phyloP scores from a whole-genome alignment of 2,113 vertebrate genomes.

The Nicator chloris region DNA sequence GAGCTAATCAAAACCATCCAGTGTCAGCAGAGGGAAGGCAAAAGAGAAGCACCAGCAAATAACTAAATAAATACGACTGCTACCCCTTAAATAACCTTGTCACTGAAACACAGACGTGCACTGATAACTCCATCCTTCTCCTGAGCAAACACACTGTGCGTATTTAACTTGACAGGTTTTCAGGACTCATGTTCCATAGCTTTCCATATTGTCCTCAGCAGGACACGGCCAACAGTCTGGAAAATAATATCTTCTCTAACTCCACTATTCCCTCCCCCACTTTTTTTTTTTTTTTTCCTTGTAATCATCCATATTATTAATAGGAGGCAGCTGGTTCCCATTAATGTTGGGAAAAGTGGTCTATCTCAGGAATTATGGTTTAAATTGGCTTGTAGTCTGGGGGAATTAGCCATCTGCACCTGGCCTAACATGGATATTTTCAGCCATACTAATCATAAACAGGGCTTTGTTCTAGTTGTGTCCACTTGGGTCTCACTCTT shows the following conservation, averaged over 20 bases:
- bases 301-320: slow-evolving; percentile 73
- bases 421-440: slow-evolving; percentile 79
- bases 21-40: neutral
- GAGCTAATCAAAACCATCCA: slow-evolving; percentile 35
- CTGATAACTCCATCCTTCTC: neutral
- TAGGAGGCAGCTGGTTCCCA: slow-evolving; percentile 81
- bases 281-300: neutral
- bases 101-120: neutral
- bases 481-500: slow-evolving; percentile 26
- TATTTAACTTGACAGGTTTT: slow-evolving; percentile 31
- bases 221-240: slow-evolving; percentile 33
- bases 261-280: neutral
- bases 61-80: slow-evolving; percentile 2
- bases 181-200: slow-evolving; percentile 31
- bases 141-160: neutral
- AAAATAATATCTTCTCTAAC: slow-evolving; percentile 54
- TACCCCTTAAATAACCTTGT: neutral
- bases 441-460: slow-evolving; percentile 70
- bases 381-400: slow-evolving; percentile 80
- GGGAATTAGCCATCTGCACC: slow-evolving; percentile 77
- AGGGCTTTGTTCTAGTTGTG: slow-evolving; percentile 62
- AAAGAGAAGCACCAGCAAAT: neutral
- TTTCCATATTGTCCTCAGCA: slow-evolving; percentile 34
- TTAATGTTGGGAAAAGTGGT: slow-evolving; percentile 73
- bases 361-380: slow-evolving; percentile 80